phyloP scores from a whole-genome alignment of 2,113 vertebrate species.

The Equus przewalskii region DNA sequence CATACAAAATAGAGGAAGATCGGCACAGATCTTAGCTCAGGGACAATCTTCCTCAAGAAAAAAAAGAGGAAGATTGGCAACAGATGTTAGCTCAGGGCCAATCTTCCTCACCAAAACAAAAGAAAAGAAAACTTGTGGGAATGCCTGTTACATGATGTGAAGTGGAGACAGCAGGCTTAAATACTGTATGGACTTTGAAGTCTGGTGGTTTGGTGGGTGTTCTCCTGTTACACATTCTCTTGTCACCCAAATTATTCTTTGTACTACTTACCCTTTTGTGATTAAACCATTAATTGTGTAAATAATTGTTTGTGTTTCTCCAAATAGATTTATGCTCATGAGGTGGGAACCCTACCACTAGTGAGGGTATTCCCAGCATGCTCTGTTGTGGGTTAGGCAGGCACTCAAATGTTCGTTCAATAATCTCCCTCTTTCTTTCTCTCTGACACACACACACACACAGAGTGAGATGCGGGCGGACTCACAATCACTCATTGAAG shows the following conservation, averaged over 20 bases:
- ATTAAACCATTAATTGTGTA: not conserved
- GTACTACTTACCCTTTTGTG: no score
- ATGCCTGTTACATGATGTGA: rapidly evolving
- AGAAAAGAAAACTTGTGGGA: not conserved
- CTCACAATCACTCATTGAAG: no score
- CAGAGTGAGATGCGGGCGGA: not conserved
- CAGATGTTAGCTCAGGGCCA: no score
- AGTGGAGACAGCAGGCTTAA: rapidly evolving
- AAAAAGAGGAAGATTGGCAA: no score
- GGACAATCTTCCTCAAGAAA: no score
- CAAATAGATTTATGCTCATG: not conserved
- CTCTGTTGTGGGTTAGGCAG: not conserved
- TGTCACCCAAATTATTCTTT: not conserved
- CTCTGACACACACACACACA: not conserved
- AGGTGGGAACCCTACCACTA: not conserved
- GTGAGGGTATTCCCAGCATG: rapidly evolving
- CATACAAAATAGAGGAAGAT: no score
- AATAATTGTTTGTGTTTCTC: not conserved
- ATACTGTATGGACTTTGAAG: rapidly evolving
- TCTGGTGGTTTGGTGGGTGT: no score
- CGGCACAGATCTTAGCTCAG: no score
- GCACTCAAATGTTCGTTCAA: not conserved
- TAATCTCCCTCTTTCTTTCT: no score
- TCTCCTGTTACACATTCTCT: rapidly evolving
- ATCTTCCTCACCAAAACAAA: no score